Evolutionary conservation across 2,797 vertebrate species (phyloP), one percentile per base, ranked within the genome.

Genomic region (Luscinia luscinia): DNA sequence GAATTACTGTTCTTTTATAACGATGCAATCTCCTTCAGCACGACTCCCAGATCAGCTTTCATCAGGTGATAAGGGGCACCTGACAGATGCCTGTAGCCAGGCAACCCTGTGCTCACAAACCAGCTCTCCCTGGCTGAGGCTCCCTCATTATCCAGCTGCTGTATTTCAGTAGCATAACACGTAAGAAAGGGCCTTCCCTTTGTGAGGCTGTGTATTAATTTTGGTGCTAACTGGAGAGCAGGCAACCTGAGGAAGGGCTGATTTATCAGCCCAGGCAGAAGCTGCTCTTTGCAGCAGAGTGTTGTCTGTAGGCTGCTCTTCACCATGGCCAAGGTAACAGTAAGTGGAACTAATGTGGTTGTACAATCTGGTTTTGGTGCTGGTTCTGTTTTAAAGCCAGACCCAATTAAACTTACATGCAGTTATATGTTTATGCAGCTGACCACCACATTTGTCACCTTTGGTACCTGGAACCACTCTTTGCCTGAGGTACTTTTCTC

Each of bases 1-100:
- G 55, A 94, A 78, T 81, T 84, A 85, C 83, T 81, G 28, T 82
- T 93, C 90, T 90, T 68, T 66, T 79, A 22, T 91, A 94, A 86
- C 41, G 83, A 94, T 84, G 66, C 77, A 75, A 1, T 93, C 73
- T 88, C 84, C 81, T 90, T 64, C 87, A 93, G 48, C 6, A 20
- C 2, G 9, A 38, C 46, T 88, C 85, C 62, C 40, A 10, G 10
- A 81, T 93, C 91, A 90, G 93, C 89, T 69, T 91, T 54, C 82
- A 89, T 91, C 87, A 78, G 36, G 46, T 12, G 62, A n/a, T 51
- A 91, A 57, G 7, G 9, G 93, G 86, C 93, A 95, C 69, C 94
- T 95, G 95, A 84, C 91, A 91, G 87, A 68, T 0, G 4, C 57
- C 48, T 68, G 87, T 93, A 75, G 54, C 90, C 82, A 91, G 76